Base-by-base conservation (phyloP, 2,113 vertebrate genomes). In the Eretmochelys imbricata region DNA sequence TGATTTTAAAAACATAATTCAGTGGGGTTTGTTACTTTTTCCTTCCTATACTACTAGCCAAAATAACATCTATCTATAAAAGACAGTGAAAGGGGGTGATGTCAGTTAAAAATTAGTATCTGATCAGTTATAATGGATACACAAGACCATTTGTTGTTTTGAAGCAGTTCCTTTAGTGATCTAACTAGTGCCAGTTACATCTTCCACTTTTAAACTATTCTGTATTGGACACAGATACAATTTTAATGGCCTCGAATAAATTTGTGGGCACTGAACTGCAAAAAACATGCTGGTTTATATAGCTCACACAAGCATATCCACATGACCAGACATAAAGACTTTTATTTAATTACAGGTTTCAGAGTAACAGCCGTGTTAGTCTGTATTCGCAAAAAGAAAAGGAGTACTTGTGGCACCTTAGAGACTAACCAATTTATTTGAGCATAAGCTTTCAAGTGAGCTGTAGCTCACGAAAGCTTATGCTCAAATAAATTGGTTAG, bases 81-180 rank as follows among this genome's bases (percentile, higher is more conserved):
- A 57, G 55, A 10, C 29, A 69, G 50, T 59, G 25, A 10, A 29
- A 62, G 5, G 0, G 89, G 1, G 22, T 14, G 0, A 48, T 27
- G 12, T 38, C n/a, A 83, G 84, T 1, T 0, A 92, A 20, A 84
- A 14, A 11, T 49, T 38, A 72, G 19, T 38, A 72, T 72, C 65
- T n/a, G n/a, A 72, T 20, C 46, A 29, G 22, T 6, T 72, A 72
- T 72, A 38, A 38, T n/a, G 8, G 35, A 38, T 72, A 72, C 14
- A 53, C 2, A 42, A 84, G 4, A 49, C 62, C 19, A 0, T 29
- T 11, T 65, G 87, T 59, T 62, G 8, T 69, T 88, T 13, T 91
- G 42, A 91, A 91, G 84, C 4, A 2, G 35, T 6, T 38, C 13
- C 75, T 80, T 54, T 81, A 80, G 48, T 89, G 5, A 48, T 31